Base-by-base conservation (phyloP, 2,888 invertebrate species). In the Tribolium freemani region DNA sequence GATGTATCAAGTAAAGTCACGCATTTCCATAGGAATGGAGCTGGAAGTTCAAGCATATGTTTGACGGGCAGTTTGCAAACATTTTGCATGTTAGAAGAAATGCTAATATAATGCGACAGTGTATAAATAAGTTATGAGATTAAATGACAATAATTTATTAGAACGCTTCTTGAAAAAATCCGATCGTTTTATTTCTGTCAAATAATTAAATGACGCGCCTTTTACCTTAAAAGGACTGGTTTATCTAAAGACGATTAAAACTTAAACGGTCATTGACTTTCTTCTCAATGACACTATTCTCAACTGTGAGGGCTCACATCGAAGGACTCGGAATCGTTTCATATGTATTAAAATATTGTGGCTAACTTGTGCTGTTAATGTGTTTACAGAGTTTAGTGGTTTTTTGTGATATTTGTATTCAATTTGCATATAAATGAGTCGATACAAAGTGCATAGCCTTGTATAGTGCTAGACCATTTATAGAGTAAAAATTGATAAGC, bases 371-470 rank as follows among this genome's bases (percentile, higher is more conserved):
- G 48, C 30, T 26, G 48, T 53, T 56, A 69, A 72, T 69, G 58
- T 69, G 69, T 72, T 72, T 69, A 72, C 72, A 72, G 57, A 72
- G 64, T 72, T 58, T 50, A 53, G 48, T 54, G 38, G 44, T 63
- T 71, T 71, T 72, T 64, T 58, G 56, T 67, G 56, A 69, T 70
- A 75, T 79, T 73, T 76, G 69, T 73, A 73, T 13, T 63, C 74
- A 74, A 76, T 79, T 77, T 77, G 71, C 77, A 78, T 78, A 78
- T 73, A 76, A 79, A 79, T 77, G 79, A 79, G 74, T 45, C 69
- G 72, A 77, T 77, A 76, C 77, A 77, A 77, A 79, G 78, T 79
- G 79, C 78, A 76, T 69, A 78, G 73, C 75, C 79, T 78, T 79
- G 79, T 79, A 77, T 73, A 72, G 54, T 71, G 60, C 66, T 57